phyloP scores from a whole-genome alignment of 2,113 vertebrate genomes.

The Spermophilus dauricus region DNA sequence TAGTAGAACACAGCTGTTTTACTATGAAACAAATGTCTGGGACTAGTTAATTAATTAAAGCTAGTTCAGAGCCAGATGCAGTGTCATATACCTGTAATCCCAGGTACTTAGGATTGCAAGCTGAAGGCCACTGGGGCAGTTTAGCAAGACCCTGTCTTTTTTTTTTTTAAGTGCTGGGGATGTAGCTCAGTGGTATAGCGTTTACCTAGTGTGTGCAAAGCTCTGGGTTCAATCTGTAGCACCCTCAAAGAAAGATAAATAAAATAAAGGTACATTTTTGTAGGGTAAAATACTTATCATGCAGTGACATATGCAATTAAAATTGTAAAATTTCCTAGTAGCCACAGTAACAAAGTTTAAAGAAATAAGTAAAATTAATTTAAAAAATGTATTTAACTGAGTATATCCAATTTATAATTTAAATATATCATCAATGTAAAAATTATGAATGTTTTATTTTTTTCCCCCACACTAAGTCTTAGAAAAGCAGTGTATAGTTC shows the following conservation, averaged over 20 bases:
- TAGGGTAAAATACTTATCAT: not conserved
- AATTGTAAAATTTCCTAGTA: not conserved
- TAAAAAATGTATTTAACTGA: not conserved
- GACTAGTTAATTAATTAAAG: not conserved
- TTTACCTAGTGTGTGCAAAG: too few relatives aligned
- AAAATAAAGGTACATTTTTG: too few relatives aligned
- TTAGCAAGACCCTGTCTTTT: too few relatives aligned
- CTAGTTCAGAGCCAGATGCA: not conserved
- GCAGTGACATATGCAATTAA: not conserved
- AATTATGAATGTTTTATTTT: not conserved
- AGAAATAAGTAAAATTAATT: not conserved
- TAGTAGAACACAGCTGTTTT: not conserved
- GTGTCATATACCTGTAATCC: not conserved
- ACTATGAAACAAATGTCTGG: not conserved
- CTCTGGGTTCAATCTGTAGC: too few relatives aligned
- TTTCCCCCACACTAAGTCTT: not conserved
- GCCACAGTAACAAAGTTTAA: not conserved
- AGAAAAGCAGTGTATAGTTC: not conserved
- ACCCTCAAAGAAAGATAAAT: too few relatives aligned
- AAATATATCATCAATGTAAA: not conserved
- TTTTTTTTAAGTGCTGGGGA: too few relatives aligned
- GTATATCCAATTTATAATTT: not conserved
- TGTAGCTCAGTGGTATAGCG: too few relatives aligned
- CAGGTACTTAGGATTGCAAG: too few relatives aligned
- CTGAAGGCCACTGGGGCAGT: too few relatives aligned